Percentiles rank a stretch among this genome's conserved stretches.
These are phyloP conservation scores for Apodemus agrarius DNA, from an alignment of 2,797 vertebrate species.

Conservation along the genomic window DNA sequence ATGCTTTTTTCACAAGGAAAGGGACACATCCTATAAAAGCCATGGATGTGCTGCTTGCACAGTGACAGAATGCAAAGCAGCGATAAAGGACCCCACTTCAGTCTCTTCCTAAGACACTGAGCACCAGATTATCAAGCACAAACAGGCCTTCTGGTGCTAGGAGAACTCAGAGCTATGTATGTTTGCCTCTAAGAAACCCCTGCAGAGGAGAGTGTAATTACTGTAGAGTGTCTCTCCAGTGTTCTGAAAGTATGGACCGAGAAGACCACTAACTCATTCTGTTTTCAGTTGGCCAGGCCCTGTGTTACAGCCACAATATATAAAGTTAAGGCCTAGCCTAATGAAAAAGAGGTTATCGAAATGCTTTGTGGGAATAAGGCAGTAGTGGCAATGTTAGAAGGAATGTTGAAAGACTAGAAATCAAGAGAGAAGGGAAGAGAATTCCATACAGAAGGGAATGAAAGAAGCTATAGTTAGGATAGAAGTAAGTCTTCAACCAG, in stretches of 20 bases:
- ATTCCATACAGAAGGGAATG: neutral
- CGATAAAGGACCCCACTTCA: neutral
- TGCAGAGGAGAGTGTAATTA: neutral
- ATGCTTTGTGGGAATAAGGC: neutral
- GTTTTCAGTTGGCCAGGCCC: neutral
- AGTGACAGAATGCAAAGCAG: neutral
- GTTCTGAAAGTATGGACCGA: neutral
- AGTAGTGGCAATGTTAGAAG: neutral
- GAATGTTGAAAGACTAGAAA: conserved; percentile 12
- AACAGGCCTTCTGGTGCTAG: neutral
- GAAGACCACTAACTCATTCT: neutral
- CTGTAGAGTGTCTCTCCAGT: neutral
- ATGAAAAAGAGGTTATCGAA: neutral
- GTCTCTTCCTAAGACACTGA: neutral
- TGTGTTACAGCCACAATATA: neutral
- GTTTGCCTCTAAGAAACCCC: neutral
- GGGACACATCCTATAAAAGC: neutral
- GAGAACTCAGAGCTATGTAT: neutral
- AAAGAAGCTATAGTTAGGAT: neutral
- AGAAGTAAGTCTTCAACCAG: neutral
- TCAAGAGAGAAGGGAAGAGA: neutral
- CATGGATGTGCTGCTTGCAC: neutral
- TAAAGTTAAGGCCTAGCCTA: neutral
- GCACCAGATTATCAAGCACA: neutral
- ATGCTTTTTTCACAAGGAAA: conserved; percentile 12